Evolutionary conservation across 2,888 invertebrate genomes (phyloP).

Genomic region (Morpho helenor): DNA sequence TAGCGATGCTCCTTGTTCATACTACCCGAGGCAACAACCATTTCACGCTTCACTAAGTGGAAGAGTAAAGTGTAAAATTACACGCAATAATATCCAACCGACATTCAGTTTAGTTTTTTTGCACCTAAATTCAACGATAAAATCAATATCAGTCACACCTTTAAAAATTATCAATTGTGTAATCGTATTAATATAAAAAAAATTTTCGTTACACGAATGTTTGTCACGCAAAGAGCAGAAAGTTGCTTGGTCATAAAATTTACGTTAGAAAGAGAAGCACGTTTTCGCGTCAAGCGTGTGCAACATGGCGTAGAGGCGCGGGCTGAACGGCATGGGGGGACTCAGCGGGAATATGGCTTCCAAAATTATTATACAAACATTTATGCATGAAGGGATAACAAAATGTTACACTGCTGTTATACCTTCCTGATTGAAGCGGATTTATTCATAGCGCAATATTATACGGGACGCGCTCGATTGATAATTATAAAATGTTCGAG

Average conservation of each 20-base stretch:
- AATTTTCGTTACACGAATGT: background rate
- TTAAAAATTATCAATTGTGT: background rate
- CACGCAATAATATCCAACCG: slow-evolving; percentile 46
- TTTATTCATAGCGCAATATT: slow-evolving; percentile 46
- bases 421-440: slow-evolving; percentile 50
- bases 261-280: slow-evolving; percentile 50
- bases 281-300: slow-evolving; percentile 39
- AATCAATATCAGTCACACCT: background rate
- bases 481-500: slow-evolving; percentile 47
- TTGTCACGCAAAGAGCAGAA: too few relatives aligned
- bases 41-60: slow-evolving; percentile 66
- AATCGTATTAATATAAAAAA: background rate
- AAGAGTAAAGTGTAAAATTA: slow-evolving; percentile 62
- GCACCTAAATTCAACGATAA: slow-evolving; percentile 3
- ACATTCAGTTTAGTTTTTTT: slow-evolving; percentile 26
- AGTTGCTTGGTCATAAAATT: slow-evolving; percentile 1
- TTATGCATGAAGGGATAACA: slow-evolving; percentile 74
- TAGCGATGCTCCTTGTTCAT: slow-evolving; percentile 42
- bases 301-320: slow-evolving; percentile 41
- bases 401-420: slow-evolving; percentile 56
- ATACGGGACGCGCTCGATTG: slow-evolving; percentile 42
- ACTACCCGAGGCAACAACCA: slow-evolving; percentile 45
- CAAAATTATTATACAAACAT: slow-evolving; percentile 71
- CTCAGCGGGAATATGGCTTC: slow-evolving; percentile 51
- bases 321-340: slow-evolving; percentile 34